Conservation (phyloP, 2,113 vertebrate species). For the Martes martes region DNA sequence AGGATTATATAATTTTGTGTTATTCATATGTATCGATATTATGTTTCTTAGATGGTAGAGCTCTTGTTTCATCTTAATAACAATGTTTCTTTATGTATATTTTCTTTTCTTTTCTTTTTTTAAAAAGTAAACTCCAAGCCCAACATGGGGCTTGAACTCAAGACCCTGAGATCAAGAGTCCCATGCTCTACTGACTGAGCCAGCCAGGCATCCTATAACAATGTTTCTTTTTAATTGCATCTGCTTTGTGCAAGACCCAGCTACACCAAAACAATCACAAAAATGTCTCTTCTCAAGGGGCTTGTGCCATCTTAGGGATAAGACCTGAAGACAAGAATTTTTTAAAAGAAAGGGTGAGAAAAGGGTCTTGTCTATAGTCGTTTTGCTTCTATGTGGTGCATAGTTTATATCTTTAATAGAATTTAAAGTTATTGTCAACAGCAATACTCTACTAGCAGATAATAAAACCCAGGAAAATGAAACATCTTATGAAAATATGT, state of each 20-base stretch:
- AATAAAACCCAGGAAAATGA: neutral
- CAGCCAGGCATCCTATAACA: neutral
- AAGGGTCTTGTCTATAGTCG: neutral
- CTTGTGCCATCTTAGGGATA: neutral
- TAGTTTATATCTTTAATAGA: neutral
- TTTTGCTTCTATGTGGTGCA: neutral
- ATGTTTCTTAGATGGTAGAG: neutral
- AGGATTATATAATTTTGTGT: neutral
- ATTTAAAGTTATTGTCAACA: neutral
- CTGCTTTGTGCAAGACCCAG: neutral
- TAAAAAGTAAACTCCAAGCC: neutral
- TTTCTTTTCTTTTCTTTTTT: neutral
- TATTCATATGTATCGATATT: neutral
- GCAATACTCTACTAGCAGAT: neutral
- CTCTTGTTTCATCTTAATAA: neutral
- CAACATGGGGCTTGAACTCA: neutral
- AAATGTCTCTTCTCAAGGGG: neutral
- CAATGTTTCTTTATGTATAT: neutral
- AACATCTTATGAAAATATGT: neutral
- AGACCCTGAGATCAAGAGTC: neutral
- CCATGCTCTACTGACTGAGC: neutral
- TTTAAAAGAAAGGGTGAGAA: neutral
- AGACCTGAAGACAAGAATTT: neutral
- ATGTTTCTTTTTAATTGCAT: slow-evolving; percentile 25
- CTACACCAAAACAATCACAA: neutral